Conservation (phyloP, 2,797 vertebrate species). For the Arctocebus calabarensis region DNA sequence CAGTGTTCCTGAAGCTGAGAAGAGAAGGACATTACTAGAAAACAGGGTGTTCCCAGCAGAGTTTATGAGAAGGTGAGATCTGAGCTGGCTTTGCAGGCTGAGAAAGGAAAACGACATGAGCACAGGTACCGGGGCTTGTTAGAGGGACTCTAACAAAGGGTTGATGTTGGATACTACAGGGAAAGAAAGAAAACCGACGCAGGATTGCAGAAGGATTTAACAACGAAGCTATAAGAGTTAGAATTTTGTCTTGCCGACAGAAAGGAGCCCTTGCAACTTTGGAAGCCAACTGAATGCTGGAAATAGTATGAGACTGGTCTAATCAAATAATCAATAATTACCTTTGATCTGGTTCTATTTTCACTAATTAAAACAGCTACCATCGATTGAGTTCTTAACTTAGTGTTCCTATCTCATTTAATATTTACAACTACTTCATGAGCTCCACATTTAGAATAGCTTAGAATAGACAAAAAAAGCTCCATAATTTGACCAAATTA, state of each 20-base stretch:
- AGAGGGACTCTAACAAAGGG: neutral
- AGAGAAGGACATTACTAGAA: neutral
- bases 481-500: neutral
- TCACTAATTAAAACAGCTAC: neutral
- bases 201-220: neutral
- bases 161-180: neutral
- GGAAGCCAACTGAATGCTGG: neutral
- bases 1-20: neutral
- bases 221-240: neutral
- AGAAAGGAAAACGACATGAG: neutral
- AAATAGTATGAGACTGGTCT: neutral
- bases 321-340: conserved; percentile 10
- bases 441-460: neutral
- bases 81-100: neutral
- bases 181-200: neutral
- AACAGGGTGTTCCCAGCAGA: neutral
- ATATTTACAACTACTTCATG: neutral
- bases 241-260: neutral
- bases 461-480: neutral
- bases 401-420: neutral
- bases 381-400: neutral
- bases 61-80: neutral
- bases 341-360: neutral
- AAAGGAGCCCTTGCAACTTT: neutral
- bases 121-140: neutral